phyloP scores from a whole-genome alignment of 2,888 invertebrate genomes.

The Venusia cambrica region DNA sequence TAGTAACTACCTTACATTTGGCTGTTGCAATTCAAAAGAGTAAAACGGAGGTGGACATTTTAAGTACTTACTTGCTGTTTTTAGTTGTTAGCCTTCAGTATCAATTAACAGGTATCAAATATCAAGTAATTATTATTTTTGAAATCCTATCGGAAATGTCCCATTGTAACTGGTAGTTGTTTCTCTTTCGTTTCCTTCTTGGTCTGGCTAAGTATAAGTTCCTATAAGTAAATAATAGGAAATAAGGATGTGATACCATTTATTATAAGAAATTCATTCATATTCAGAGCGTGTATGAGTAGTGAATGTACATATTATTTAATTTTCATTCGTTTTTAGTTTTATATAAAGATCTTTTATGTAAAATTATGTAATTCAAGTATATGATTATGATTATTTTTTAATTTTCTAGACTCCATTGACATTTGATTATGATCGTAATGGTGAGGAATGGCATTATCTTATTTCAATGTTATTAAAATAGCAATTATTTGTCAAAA shows the following conservation, averaged over 20 bases:
- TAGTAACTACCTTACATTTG: too few species aligned
- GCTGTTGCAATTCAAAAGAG: too few species aligned
- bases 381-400: conserved; percentile 45
- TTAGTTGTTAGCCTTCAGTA: too few species aligned
- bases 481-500: too few species aligned
- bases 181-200: conserved; percentile 46
- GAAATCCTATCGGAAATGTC: too few species aligned
- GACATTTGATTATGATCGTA: conserved; percentile 16
- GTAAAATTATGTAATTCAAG: conserved; percentile 55
- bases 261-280: conserved; percentile 67
- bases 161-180: too few species aligned
- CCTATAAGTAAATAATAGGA: conserved; percentile 69
- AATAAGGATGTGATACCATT: conserved; percentile 79
- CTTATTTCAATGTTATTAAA: too few species aligned
- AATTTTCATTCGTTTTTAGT: conserved; percentile 47
- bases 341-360: conserved; percentile 58
- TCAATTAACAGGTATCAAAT: too few species aligned
- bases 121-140: too few species aligned
- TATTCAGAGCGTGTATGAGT: conserved; percentile 44
- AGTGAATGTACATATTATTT: conserved; percentile 53
- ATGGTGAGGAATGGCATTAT: conserved; percentile 11
- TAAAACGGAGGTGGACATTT: conserved; percentile 58
- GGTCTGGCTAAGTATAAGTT: conserved; percentile 75
- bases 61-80: conserved; percentile 76
- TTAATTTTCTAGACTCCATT: conserved; percentile 42